These are phyloP conservation scores for Terrapene triunguis DNA, from an alignment of 2,113 vertebrate genomes.

Conservation along the genomic window DNA sequence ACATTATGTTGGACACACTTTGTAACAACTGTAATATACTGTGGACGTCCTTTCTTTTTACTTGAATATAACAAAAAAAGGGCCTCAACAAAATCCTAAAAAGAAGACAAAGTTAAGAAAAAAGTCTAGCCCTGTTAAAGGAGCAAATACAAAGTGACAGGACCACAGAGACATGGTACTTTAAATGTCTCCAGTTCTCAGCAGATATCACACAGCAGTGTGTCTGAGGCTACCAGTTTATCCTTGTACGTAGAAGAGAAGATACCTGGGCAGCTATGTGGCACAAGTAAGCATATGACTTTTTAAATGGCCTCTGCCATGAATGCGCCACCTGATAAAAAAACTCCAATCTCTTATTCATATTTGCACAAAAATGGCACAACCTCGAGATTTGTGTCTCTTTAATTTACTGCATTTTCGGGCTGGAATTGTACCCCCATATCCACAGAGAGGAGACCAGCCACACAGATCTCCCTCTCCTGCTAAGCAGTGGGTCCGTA, in stretches of 20 bases:
- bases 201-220: neutral
- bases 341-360: conserved; percentile 23
- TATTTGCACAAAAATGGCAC: conserved; percentile 42
- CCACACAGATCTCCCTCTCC: neutral
- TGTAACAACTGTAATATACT: neutral
- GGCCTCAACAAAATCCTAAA: neutral
- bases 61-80: neutral
- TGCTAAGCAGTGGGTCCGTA: neutral
- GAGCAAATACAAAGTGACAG: conserved; percentile 8
- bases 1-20: neutral
- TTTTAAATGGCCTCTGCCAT: conserved; percentile 41
- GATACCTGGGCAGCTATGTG: neutral
- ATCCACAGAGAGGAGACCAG: neutral
- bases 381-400: neutral
- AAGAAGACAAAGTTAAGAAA: neutral
- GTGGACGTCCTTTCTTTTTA: neutral
- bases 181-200: neutral
- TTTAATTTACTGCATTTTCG: neutral
- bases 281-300: conserved; percentile 34
- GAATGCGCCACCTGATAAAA: conserved; percentile 6
- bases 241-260: neutral
- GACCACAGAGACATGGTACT: neutral
- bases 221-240: neutral
- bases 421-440: neutral
- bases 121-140: neutral